These are phyloP conservation scores for Ceuthmochares aereus DNA, from an alignment of 2,113 vertebrate genomes.

Conservation along the genomic window DNA sequence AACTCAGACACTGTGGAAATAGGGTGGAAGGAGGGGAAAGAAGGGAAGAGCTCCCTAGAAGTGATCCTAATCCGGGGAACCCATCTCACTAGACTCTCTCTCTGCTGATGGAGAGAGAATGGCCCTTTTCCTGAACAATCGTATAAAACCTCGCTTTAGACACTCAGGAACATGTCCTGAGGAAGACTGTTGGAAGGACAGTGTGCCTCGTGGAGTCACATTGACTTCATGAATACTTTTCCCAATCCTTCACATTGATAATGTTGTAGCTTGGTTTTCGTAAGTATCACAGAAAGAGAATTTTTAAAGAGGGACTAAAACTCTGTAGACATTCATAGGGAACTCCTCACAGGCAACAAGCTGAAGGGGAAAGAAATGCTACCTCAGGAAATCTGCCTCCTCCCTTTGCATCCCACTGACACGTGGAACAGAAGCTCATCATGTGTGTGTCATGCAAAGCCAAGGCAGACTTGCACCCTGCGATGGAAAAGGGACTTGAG, in stretches of 20 bases:
- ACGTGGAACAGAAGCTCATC: neutral
- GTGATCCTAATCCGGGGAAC: neutral
- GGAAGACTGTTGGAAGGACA: neutral
- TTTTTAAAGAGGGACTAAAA: neutral
- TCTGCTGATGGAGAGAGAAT: neutral
- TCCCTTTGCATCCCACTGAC: rapidly evolving
- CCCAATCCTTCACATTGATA: neutral
- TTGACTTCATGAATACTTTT: rapidly evolving
- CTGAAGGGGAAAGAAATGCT: neutral
- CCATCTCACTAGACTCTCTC: neutral
- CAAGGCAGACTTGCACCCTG: neutral
- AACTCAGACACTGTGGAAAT: neutral
- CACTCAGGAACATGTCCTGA: neutral
- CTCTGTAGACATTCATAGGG: neutral
- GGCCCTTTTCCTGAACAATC: neutral
- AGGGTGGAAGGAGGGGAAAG: neutral
- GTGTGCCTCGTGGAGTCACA: neutral
- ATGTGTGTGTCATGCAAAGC: neutral
- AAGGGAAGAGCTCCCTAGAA: neutral
- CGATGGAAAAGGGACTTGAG: rapidly evolving
- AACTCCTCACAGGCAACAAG: neutral
- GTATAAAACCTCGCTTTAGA: neutral
- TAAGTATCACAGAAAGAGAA: rapidly evolving
- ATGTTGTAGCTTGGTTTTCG: neutral
- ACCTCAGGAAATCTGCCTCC: neutral